Evolutionary conservation across 1,140 invertebrate genomes (phyloP).

Genomic region (Drusus annulatus): DNA sequence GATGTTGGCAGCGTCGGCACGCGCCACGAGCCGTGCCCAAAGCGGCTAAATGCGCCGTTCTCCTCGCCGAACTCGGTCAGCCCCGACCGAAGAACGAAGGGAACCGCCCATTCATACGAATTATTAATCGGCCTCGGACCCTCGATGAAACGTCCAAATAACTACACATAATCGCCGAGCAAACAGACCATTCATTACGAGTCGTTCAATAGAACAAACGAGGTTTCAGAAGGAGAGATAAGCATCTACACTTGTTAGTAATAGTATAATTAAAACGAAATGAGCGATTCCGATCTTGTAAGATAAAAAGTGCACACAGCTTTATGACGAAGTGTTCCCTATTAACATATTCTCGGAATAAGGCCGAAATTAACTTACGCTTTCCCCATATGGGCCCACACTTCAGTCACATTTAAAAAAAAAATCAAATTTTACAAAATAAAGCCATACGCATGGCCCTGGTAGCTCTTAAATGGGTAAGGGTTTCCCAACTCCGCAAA

Average conservation of each 20-base stretch:
- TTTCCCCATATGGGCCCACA: too few relatives aligned
- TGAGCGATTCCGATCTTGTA: background rate
- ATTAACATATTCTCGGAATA: too few relatives aligned
- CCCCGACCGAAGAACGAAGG: background rate
- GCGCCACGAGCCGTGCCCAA: conserved; percentile 12
- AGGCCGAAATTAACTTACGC: too few relatives aligned
- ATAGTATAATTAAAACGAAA: background rate
- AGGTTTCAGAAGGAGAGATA: too few relatives aligned
- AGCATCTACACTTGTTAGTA: background rate
- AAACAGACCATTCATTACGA: background rate
- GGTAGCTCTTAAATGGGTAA: too few relatives aligned
- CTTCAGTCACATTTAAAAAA: too few relatives aligned
- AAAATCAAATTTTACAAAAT: too few relatives aligned
- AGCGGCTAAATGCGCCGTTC: background rate
- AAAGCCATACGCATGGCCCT: too few relatives aligned
- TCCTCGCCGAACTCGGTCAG: background rate
- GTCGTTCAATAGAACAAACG: too few relatives aligned
- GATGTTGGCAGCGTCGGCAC: too few relatives aligned
- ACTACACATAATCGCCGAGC: background rate
- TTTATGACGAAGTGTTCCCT: background rate
- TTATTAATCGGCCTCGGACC: background rate
- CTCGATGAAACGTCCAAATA: background rate
- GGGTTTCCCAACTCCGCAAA: too few relatives aligned
- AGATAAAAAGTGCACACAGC: background rate
- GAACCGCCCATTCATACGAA: conserved; percentile 23